Conservation (phyloP, 2,797 vertebrate species). For the Pristis pectinata region DNA sequence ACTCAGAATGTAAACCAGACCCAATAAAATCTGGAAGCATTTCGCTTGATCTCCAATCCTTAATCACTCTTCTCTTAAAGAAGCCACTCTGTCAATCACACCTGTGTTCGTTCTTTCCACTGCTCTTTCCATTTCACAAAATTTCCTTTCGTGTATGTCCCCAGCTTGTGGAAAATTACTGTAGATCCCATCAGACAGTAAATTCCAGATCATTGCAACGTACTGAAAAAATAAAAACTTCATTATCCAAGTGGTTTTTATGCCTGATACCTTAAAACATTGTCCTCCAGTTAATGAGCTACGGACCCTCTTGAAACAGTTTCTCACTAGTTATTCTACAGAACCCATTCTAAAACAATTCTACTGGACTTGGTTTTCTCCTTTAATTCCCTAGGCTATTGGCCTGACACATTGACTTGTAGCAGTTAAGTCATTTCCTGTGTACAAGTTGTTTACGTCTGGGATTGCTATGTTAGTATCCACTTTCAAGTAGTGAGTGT, state of each 20-base stretch:
- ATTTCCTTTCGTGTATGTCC: not conserved
- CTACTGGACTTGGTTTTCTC: not conserved
- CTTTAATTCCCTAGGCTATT: not conserved
- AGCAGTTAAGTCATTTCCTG: conserved; percentile 31
- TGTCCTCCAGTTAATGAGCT: not conserved
- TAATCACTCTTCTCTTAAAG: not conserved
- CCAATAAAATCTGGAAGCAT: not conserved
- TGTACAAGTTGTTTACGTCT: conserved; percentile 25
- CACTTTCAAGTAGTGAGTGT: not conserved
- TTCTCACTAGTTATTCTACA: not conserved
- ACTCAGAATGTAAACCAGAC: not conserved
- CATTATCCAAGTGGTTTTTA: not conserved
- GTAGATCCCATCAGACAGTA: not conserved
- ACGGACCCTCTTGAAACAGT: not conserved
- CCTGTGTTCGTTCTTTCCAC: not conserved
- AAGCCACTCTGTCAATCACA: not conserved
- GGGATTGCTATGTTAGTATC: not conserved
- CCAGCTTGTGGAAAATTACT: not conserved
- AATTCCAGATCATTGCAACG: not conserved
- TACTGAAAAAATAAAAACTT: not conserved
- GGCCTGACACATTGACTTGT: not conserved
- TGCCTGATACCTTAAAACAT: not conserved
- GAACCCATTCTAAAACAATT: not conserved
- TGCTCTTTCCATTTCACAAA: not conserved
- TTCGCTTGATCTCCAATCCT: not conserved